Percentiles rank a stretch among this genome's conserved stretches.
These are phyloP conservation scores for Latrodectus geometricus DNA, from an alignment of 1,140 invertebrate species.

Conservation along the genomic window DNA sequence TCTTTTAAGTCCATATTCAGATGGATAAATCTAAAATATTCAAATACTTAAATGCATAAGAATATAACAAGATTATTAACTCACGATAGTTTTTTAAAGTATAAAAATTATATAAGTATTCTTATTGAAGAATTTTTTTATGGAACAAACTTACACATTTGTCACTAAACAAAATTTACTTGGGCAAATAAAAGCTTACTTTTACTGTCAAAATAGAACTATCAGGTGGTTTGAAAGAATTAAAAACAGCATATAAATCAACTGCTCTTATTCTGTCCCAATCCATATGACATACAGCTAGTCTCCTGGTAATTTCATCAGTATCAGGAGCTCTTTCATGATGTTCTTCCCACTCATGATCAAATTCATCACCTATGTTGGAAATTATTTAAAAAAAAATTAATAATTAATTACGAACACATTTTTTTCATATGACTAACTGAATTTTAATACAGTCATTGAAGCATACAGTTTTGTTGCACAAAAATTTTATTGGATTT, in stretches of 20 bases:
- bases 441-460: constrained; percentile 16
- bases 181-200: no score
- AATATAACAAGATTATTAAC: background rate
- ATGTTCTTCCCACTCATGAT: constrained; percentile 92
- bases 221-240: constrained; percentile 87
- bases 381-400: constrained; percentile 26
- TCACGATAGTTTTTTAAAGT: background rate
- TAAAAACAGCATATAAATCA: constrained; percentile 90
- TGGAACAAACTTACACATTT: background rate
- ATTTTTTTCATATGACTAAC: background rate
- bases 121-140: background rate
- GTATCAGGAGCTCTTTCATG: constrained; percentile 88
- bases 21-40: constrained; percentile 84
- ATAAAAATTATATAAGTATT: background rate
- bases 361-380: constrained; percentile 74
- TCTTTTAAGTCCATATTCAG: constrained; percentile 90
- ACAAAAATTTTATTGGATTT: background rate
- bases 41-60: background rate
- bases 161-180: background rate
- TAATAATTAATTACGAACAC: background rate
- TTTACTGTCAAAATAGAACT: constrained; percentile 83
- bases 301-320: constrained; percentile 79
- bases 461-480: no score
- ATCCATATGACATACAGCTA: constrained; percentile 97
- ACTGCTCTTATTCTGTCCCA: constrained; percentile 94